phyloP scores from a whole-genome alignment of 2,797 vertebrate genomes.

The Macroramphosus scolopax region DNA sequence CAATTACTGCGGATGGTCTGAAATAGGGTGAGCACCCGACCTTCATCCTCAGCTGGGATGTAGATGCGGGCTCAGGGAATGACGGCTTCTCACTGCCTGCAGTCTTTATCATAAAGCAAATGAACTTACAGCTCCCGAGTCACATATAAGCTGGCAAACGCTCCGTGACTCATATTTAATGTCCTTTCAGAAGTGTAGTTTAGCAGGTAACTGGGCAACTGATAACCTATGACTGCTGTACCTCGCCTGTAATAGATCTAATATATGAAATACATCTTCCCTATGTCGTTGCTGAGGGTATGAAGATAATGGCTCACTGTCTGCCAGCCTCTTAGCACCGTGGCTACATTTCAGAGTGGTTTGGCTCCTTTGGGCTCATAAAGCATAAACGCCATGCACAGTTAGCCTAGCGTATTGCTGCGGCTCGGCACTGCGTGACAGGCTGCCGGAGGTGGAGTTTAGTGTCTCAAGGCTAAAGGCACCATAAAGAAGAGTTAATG shows the following conservation, averaged over 20 bases:
- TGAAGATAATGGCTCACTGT: slow-evolving; percentile 34
- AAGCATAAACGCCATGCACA: slow-evolving; percentile 59
- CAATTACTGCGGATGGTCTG: slow-evolving; percentile 7
- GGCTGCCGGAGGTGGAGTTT: slow-evolving; percentile 63
- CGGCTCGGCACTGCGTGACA: slow-evolving; percentile 45
- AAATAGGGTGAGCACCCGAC: slow-evolving; percentile 2
- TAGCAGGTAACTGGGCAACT: slow-evolving; percentile 60
- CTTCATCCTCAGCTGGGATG: slow-evolving; percentile 9
- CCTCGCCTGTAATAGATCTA: slow-evolving; percentile 29
- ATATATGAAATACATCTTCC: slow-evolving; percentile 34
- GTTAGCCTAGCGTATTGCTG: slow-evolving; percentile 56
- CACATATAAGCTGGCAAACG: slow-evolving; percentile 22
- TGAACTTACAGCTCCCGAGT: too few relatives aligned
- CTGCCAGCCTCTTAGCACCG: slow-evolving; percentile 44
- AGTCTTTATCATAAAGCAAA: slow-evolving; percentile 41
- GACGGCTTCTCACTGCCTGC: slow-evolving; percentile 16
- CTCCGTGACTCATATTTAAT: slow-evolving; percentile 51
- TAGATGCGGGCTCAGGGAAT: slow-evolving; percentile 13
- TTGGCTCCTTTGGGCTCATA: slow-evolving; percentile 59
- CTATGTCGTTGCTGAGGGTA: slow-evolving; percentile 6
- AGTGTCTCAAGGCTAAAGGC: slow-evolving; percentile 73
- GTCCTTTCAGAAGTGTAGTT: slow-evolving; percentile 47
- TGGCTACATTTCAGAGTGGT: slow-evolving; percentile 55
- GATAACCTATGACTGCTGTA: slow-evolving; percentile 51
- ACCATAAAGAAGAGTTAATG: slow-evolving; percentile 77